These are phyloP conservation scores for Lithophane socia DNA, from an alignment of 2,888 invertebrate species.

Conservation along the genomic window DNA sequence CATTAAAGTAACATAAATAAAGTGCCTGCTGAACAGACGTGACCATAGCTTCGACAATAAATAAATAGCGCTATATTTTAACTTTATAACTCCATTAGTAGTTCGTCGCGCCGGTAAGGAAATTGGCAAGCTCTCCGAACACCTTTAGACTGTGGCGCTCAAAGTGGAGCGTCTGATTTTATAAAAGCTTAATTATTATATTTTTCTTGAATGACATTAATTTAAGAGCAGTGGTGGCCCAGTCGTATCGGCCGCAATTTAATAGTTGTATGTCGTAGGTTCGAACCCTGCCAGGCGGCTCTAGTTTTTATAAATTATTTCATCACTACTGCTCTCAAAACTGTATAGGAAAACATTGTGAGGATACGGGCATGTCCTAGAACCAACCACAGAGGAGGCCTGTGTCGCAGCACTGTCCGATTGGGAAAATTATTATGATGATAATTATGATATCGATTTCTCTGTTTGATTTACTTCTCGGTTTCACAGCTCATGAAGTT, in stretches of 20 bases:
- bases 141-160: slow-evolving; percentile 56
- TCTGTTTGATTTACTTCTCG: not conserved
- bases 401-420: too few relatives aligned
- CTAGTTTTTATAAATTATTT: too few relatives aligned
- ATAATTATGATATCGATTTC: not conserved
- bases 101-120: slow-evolving; percentile 65
- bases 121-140: slow-evolving; percentile 68
- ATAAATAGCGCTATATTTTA: slow-evolving; percentile 67
- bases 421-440: too few relatives aligned
- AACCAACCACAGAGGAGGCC: too few relatives aligned
- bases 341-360: too few relatives aligned
- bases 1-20: slow-evolving; percentile 51
- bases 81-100: slow-evolving; percentile 69
- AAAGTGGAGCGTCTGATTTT: slow-evolving; percentile 40
- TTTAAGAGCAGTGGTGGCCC: too few relatives aligned
- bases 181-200: not conserved
- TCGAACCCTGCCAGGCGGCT: too few relatives aligned
- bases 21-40: slow-evolving; percentile 28
- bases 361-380: too few relatives aligned
- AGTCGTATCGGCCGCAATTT: too few relatives aligned
- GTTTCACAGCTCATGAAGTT: not conserved
- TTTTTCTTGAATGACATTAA: not conserved
- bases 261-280: too few relatives aligned
- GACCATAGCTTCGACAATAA: slow-evolving; percentile 46
- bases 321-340: too few relatives aligned